Conservation (phyloP, 1,140 invertebrate species). For the Drosophila quadrilineata region DNA sequence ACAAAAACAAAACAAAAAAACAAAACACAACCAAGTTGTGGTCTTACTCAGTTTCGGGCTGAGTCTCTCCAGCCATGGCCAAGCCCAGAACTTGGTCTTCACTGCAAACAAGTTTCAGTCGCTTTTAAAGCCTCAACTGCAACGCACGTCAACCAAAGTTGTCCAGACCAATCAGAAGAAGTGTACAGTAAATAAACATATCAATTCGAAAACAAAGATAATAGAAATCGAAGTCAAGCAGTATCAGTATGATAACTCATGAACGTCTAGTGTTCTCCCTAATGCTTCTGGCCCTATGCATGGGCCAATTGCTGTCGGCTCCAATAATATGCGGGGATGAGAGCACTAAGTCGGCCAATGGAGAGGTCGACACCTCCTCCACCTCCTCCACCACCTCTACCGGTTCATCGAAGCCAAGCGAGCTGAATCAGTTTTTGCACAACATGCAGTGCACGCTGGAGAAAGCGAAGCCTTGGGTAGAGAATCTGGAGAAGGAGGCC, state of each 20-base stretch:
- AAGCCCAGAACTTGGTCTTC: constrained; percentile 57
- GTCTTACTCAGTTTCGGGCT: no score
- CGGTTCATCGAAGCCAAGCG: no score
- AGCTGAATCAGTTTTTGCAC: constrained; percentile 65
- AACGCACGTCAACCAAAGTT: constrained; percentile 22
- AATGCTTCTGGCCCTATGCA: constrained; percentile 12
- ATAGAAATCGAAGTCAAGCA: no score
- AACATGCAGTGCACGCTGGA: constrained; percentile 66
- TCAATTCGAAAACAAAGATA: no score
- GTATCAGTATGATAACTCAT: no score
- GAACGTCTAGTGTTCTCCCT: neutral
- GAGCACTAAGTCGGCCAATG: constrained; percentile 7
- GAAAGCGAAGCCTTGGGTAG: constrained; percentile 72
- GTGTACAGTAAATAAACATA: no score
- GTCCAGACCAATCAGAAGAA: neutral
- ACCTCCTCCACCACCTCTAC: no score
- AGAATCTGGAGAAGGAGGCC: constrained; percentile 65
- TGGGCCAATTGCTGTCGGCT: constrained; percentile 35
- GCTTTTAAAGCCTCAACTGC: constrained; percentile 46
- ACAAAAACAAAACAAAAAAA: no score
- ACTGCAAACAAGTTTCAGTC: constrained; percentile 70
- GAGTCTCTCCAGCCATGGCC: no score
- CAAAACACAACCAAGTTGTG: no score
- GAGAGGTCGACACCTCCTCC: neutral
- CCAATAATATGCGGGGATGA: constrained; percentile 51